Percentiles rank a stretch among this genome's conserved stretches.
phyloP scores from a whole-genome alignment of 1,140 invertebrate species.

The Caenorhabditis briggsae region DNA sequence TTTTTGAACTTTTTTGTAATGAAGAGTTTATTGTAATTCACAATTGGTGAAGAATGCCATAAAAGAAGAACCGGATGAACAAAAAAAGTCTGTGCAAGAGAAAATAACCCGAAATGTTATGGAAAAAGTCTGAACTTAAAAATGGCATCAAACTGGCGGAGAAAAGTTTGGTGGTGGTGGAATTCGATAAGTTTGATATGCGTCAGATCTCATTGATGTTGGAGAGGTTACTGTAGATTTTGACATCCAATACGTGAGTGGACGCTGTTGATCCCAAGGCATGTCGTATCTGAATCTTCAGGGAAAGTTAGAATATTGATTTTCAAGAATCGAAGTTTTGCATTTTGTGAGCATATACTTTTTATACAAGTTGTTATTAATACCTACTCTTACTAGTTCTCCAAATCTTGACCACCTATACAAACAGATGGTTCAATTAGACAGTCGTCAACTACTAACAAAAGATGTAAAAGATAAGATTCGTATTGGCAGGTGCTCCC shows the following conservation, averaged over 20 bases:
- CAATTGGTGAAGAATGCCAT: not conserved
- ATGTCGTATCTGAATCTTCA: constrained; percentile 35
- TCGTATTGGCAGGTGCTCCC: not conserved
- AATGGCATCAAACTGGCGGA: not conserved
- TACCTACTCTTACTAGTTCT: no score
- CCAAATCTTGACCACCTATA: not conserved
- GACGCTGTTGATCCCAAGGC: constrained; percentile 49
- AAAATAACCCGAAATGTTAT: not conserved
- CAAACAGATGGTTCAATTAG: constrained; percentile 19
- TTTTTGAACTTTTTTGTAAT: not conserved
- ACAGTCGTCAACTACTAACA: not conserved
- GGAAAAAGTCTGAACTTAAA: not conserved
- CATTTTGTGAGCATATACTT: no score
- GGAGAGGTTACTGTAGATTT: constrained; percentile 42
- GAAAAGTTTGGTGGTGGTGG: constrained; percentile 38
- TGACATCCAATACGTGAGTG: constrained; percentile 26
- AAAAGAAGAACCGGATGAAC: not conserved
- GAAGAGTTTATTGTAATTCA: not conserved
- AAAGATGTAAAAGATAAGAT: no score
- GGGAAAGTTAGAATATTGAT: not conserved
- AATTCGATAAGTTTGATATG: constrained; percentile 26
- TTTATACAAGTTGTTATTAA: not conserved
- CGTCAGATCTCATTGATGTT: constrained; percentile 8
- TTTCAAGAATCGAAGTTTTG: no score
- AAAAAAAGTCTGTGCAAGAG: not conserved